Conservation (phyloP, 2,797 vertebrate genomes). For the Brachyalestes nurse region DNA sequence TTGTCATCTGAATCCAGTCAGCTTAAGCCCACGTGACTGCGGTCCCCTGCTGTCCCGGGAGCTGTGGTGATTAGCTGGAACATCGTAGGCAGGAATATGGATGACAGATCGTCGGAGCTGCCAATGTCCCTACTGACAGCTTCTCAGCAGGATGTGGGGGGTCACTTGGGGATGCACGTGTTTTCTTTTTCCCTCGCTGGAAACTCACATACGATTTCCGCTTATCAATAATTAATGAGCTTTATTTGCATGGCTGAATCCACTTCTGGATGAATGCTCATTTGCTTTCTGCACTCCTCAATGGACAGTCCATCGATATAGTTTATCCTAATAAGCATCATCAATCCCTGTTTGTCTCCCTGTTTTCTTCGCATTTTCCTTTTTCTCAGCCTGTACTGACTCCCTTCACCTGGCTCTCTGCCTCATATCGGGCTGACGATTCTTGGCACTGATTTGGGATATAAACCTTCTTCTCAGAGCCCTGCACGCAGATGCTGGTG, state of each 20-base stretch:
- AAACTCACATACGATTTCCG: not conserved
- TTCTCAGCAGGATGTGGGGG: conserved; percentile 41
- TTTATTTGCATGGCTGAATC: conserved; percentile 23
- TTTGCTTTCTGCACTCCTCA: not conserved
- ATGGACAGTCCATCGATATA: not conserved
- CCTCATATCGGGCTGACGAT: conserved; percentile 6
- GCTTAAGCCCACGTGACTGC: conserved; percentile 25
- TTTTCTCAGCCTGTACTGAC: not conserved
- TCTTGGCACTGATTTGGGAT: not conserved
- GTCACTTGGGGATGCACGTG: conserved; percentile 38
- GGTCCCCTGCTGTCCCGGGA: conserved; percentile 35
- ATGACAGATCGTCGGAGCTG: conserved; percentile 43
- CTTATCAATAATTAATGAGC: conserved; percentile 39
- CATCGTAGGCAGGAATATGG: conserved; percentile 39
- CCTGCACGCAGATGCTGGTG: not conserved
- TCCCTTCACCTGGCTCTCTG: not conserved
- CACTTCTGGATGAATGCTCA: not conserved
- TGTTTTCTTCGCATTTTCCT: not conserved
- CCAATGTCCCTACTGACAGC: conserved; percentile 48
- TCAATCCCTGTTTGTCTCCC: not conserved
- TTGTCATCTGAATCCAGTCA: conserved; percentile 47
- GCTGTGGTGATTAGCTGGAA: conserved; percentile 50
- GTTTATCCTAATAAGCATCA: conserved; percentile 23
- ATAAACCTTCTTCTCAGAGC: conserved; percentile 23
- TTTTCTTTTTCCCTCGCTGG: conserved; percentile 32